Percentiles rank a stretch among this genome's conserved stretches.
Conservation (phyloP, 1,140 invertebrate genomes). For the Tribolium castaneum region DNA sequence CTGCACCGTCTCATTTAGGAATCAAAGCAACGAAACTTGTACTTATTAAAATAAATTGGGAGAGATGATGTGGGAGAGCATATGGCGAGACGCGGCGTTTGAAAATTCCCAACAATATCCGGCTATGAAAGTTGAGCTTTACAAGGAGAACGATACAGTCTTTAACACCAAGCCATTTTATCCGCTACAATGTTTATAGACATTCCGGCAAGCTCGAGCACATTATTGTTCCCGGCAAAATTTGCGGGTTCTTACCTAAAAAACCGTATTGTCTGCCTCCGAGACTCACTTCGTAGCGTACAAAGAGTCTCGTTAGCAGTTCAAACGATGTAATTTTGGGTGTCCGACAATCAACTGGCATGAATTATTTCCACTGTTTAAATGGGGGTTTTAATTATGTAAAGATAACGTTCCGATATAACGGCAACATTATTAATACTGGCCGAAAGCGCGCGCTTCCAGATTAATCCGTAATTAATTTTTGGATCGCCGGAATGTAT, state of each 20-base stretch:
- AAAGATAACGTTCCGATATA: neutral
- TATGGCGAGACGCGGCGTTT: neutral
- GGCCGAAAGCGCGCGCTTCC: neutral
- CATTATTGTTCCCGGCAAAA: neutral
- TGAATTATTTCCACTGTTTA: neutral
- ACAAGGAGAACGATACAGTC: neutral
- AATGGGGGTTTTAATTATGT: neutral
- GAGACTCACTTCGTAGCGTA: neutral
- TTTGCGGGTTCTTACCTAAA: neutral
- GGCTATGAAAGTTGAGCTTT: neutral
- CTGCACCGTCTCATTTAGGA: neutral
- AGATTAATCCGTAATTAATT: constrained; percentile 31
- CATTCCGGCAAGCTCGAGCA: neutral
- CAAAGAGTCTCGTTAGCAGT: no score
- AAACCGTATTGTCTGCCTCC: neutral
- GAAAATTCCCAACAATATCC: neutral
- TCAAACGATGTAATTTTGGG: neutral
- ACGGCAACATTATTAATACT: constrained; percentile 8
- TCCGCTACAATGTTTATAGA: neutral
- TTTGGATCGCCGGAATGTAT: constrained; percentile 11
- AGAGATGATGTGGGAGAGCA: neutral
- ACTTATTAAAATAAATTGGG: neutral
- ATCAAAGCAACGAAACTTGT: neutral
- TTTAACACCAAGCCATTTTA: constrained; percentile 14
- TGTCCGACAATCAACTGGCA: neutral